Base-by-base conservation (phyloP, 2,797 vertebrate genomes). In the Onychomys arenicola region DNA sequence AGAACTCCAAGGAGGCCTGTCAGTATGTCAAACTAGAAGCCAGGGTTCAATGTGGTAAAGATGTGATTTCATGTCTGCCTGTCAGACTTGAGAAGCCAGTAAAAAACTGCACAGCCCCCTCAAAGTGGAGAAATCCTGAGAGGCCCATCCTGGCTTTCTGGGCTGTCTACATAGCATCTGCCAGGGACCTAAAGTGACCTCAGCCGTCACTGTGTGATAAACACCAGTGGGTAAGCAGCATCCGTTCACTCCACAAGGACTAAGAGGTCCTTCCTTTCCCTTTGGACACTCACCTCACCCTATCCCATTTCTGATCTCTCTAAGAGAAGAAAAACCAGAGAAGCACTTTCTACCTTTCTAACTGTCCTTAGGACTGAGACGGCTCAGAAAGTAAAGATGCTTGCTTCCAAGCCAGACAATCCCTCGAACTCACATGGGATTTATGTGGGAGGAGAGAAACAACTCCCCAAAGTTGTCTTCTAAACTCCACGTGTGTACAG, bases 11-110 rank as follows among this genome's bases (percentile, higher is more conserved):
- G 85, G 2, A 90, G 34, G 85, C 14, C 6, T 89, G 59, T 86
- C 27, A 69, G 17, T 25, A 5, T 23, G 93, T 69, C 63, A 85
- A 81, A 92, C n/a, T 91, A 46, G 69, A 63, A 91, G 73, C n/a
- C 77, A 78, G 89, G 32, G 69, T 84, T 88, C 78, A 87, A 85
- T 52, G 61, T 78, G 76, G 55, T 91, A 69, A 86, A 81, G 59
- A 88, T 84, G 57, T 93, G 34, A 94, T 46, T 93, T 59, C 81
- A 91, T 82, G 75, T 89, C 10, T 83, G 32, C 46, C 40, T 91
- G 46, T 46, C 19, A 81, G 40, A 82, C 77, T 75, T 90, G 43
- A 27, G 40, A 93, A 85, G 65, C 21, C 57, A 96, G 55, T 87
- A 96, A 52, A 65, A 52, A 67, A 92, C 91, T 37, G 77, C 23